Conservation (phyloP, 2,888 invertebrate genomes). For the Pristionchus fissidentatus region DNA sequence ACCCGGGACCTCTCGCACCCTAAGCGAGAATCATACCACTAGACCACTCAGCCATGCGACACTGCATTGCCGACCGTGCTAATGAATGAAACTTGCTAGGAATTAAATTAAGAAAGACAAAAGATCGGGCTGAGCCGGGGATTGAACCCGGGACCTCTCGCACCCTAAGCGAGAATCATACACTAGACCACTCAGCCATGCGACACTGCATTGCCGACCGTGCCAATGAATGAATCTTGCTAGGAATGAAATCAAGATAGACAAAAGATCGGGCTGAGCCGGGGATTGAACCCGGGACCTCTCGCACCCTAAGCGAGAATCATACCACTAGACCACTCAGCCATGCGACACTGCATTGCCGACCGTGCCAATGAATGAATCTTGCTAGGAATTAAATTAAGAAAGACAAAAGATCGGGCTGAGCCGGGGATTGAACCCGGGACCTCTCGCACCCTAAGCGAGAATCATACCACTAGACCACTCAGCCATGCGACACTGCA, state of each 20-base stretch:
- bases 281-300: slow-evolving; percentile 70
- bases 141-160: slow-evolving; percentile 72
- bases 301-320: slow-evolving; percentile 73
- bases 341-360: too few species aligned
- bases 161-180: slow-evolving; percentile 72
- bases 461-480: slow-evolving; percentile 72
- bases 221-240: too few species aligned
- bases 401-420: slow-evolving; percentile 54
- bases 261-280: slow-evolving; percentile 56
- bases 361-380: too few species aligned
- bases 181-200: too few species aligned
- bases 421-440: slow-evolving; percentile 68
- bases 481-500: too few species aligned
- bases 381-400: too few species aligned
- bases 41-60: slow-evolving; percentile 70
- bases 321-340: slow-evolving; percentile 71
- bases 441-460: slow-evolving; percentile 73
- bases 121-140: slow-evolving; percentile 60
- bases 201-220: too few species aligned
- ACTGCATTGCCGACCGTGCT: too few species aligned
- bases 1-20: slow-evolving; percentile 73
- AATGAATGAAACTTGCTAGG: too few species aligned
- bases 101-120: too few species aligned
- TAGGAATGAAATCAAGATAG: too few species aligned
- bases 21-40: slow-evolving; percentile 72